Conservation (phyloP, 2,797 vertebrate genomes). For the Rhinichthys osculus region DNA sequence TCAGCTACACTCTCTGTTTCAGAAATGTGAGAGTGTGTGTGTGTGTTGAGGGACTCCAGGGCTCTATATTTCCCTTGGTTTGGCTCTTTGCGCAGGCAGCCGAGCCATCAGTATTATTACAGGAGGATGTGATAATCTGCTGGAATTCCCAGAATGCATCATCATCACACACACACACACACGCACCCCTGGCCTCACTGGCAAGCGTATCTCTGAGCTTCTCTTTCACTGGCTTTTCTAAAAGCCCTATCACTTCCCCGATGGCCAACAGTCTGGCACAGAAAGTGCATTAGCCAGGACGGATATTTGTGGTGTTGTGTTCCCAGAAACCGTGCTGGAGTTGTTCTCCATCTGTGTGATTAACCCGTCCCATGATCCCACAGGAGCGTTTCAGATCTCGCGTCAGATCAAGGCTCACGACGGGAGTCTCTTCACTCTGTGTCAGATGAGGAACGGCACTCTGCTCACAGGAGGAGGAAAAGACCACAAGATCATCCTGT, state of each 20-base stretch:
- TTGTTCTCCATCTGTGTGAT: conserved; percentile 32
- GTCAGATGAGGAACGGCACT: conserved; percentile 93
- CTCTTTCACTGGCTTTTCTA: conserved; percentile 17
- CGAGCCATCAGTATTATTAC: conserved; percentile 41
- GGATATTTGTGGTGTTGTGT: conserved; percentile 64
- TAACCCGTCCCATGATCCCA: background rate
- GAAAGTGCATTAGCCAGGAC: conserved; percentile 58
- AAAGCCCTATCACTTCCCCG: conserved; percentile 7
- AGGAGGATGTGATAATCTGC: conserved; percentile 48
- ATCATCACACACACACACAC: conserved; percentile 11
- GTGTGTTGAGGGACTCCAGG: background rate
- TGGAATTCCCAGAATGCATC: conserved; percentile 51
- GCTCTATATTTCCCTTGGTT: conserved; percentile 26
- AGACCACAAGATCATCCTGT: conserved; percentile 91
- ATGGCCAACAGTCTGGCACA: conserved; percentile 51
- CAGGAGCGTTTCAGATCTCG: conserved; percentile 90
- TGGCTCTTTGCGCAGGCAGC: conserved; percentile 18
- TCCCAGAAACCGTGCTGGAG: conserved; percentile 60
- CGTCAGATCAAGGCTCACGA: conserved; percentile 94
- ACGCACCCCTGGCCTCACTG: conserved; percentile 33
- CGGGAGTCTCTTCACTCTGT: conserved; percentile 95
- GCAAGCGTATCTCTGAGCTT: conserved; percentile 9
- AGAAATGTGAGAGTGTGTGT: background rate
- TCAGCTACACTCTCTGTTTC: background rate
- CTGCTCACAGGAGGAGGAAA: conserved; percentile 95